Conservation (phyloP, 2,888 invertebrate species). For the Panopea generosa region DNA sequence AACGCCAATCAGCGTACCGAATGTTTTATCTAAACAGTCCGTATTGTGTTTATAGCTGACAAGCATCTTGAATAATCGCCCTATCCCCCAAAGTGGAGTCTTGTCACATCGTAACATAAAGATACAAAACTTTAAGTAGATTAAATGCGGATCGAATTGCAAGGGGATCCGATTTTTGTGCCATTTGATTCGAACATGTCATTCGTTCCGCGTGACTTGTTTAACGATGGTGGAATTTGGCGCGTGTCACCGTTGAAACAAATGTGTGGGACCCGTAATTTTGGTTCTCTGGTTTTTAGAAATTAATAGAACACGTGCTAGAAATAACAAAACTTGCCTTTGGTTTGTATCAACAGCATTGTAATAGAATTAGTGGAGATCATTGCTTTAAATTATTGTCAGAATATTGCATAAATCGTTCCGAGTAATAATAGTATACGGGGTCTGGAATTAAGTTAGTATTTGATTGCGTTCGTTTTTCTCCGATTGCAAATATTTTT, state of each 20-base stretch:
- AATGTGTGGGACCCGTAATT: slow-evolving; percentile 39
- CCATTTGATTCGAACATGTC: slow-evolving; percentile 33
- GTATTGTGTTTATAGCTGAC: no score
- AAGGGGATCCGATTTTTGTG: slow-evolving; percentile 27
- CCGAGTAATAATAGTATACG: slow-evolving; percentile 63
- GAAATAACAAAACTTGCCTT: slow-evolving; percentile 56
- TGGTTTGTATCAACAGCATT: slow-evolving; percentile 66
- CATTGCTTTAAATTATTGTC: slow-evolving; percentile 66
- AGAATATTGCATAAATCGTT: slow-evolving; percentile 61
- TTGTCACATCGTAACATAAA: slow-evolving; percentile 22
- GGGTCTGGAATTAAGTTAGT: slow-evolving; percentile 54
- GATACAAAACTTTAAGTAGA: slow-evolving; percentile 11
- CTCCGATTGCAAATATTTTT: slow-evolving; percentile 67
- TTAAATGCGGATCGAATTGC: slow-evolving; percentile 8
- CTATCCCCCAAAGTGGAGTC: slow-evolving; percentile 13
- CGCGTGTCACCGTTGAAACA: slow-evolving; percentile 43
- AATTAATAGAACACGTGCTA: slow-evolving; percentile 63
- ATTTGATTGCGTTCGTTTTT: slow-evolving; percentile 55
- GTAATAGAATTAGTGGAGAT: slow-evolving; percentile 58
- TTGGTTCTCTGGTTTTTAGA: slow-evolving; percentile 58
- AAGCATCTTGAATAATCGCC: not conserved
- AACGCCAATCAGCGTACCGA: no score
- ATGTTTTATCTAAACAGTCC: no score
- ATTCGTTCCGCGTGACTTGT: slow-evolving; percentile 48
- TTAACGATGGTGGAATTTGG: slow-evolving; percentile 50